These are phyloP conservation scores for Semnornis frantzii DNA, from an alignment of 2,113 vertebrate genomes.

Conservation along the genomic window DNA sequence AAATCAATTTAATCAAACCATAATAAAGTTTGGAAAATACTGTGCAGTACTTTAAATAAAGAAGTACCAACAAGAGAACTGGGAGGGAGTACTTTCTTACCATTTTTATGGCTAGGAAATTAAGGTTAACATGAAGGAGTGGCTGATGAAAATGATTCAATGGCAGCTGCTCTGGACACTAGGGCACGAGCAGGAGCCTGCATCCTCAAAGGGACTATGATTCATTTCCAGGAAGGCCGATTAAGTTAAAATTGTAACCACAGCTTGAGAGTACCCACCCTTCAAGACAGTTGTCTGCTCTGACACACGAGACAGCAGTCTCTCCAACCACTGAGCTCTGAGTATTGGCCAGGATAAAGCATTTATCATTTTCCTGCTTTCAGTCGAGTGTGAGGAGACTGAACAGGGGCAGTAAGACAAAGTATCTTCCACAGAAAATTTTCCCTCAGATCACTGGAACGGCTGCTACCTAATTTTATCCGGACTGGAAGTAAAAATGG, in stretches of 20 bases:
- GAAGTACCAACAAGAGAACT: neutral
- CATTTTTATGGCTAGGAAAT: slow-evolving; percentile 48
- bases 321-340: neutral
- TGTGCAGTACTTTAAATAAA: neutral
- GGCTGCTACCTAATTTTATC: slow-evolving; percentile 8
- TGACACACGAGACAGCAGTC: slow-evolving; percentile 12
- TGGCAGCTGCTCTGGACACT: neutral
- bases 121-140: slow-evolving; percentile 36
- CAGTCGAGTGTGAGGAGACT: slow-evolving; percentile 6
- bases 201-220: slow-evolving; percentile 39
- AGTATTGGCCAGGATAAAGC: neutral
- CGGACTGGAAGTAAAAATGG: neutral
- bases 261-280: slow-evolving; percentile 17
- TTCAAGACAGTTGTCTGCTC: slow-evolving; percentile 46
- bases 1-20: slow-evolving; percentile 45
- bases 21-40: slow-evolving; percentile 46
- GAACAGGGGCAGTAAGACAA: slow-evolving; percentile 1
- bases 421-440: neutral
- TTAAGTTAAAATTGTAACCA: slow-evolving; percentile 45
- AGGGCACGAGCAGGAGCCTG: neutral
- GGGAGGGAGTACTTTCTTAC: slow-evolving; percentile 20
- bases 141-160: slow-evolving; percentile 57
- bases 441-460: neutral
- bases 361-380: slow-evolving; percentile 51
- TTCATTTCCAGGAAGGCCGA: slow-evolving; percentile 51